A percentile compares a stretch with the other conserved stretches of the same genome.
phyloP scores from a whole-genome alignment of 2,797 vertebrate genomes.

The Phoebastria nigripes region DNA sequence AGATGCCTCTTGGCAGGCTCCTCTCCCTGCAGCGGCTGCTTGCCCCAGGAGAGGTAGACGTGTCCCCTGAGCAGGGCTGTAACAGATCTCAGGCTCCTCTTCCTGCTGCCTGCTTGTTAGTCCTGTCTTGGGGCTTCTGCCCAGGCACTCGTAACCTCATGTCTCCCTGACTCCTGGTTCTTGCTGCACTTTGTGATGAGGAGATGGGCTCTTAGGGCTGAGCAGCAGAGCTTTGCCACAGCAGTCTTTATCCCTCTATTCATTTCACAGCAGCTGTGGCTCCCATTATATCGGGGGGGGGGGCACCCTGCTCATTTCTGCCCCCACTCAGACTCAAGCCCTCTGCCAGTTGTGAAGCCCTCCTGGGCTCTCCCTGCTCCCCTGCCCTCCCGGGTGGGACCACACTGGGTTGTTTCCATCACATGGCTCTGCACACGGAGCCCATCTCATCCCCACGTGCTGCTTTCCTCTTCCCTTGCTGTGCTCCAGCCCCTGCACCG shows the following conservation, averaged over 20 bases:
- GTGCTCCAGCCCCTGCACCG: not conserved
- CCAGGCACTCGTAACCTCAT: accelerated
- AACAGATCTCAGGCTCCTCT: not conserved
- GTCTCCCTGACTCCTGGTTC: not conserved
- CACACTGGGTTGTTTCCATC: not conserved
- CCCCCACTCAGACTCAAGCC: not conserved
- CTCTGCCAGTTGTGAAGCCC: not conserved
- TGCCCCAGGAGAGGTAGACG: not conserved
- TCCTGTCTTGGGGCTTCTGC: not conserved
- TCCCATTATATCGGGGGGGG: accelerated
- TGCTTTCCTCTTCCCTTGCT: not conserved
- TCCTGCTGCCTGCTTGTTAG: not conserved
- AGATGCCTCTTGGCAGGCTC: not conserved
- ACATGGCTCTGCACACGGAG: not conserved
- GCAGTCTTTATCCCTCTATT: not conserved
- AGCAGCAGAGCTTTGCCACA: not conserved
- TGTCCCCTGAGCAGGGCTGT: not conserved
- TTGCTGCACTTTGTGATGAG: not conserved
- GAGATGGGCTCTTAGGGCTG: not conserved
- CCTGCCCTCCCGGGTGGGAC: not conserved
- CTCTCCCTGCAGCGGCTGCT: not conserved
- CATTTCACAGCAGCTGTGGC: not conserved
- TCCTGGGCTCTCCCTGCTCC: not conserved
- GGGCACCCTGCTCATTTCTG: not conserved
- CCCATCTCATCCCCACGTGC: not conserved